A percentile compares a stretch with the other conserved stretches of the same genome.
Evolutionary conservation across 2,888 invertebrate genomes (phyloP).

Genomic region (Morpho achilles): DNA sequence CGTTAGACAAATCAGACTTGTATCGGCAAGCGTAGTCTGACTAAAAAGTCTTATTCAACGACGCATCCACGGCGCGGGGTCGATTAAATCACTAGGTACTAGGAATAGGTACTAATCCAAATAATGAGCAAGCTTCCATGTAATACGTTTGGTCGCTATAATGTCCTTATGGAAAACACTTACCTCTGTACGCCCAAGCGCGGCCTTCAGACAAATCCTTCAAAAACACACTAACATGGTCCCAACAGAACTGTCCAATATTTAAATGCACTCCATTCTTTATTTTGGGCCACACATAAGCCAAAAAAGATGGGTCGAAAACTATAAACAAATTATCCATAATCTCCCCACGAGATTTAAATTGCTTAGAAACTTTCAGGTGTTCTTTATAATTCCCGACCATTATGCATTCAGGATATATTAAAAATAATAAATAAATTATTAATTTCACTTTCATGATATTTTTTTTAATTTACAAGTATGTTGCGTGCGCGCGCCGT

Average conservation of each 20-base stretch:
- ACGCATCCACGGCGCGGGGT: no score
- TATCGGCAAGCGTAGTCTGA: no score
- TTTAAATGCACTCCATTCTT: constrained; percentile 58
- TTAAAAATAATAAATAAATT: constrained; percentile 28
- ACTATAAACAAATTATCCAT: constrained; percentile 63
- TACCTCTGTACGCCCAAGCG: constrained; percentile 75
- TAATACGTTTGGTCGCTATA: no score
- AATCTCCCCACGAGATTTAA: constrained; percentile 43
- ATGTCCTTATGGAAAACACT: constrained; percentile 32
- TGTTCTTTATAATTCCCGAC: constrained; percentile 37
- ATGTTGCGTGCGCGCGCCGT: constrained; percentile 32
- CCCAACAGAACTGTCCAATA: constrained; percentile 60
- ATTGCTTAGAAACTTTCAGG: constrained; percentile 34
- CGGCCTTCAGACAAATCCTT: constrained; percentile 61
- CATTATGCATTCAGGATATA: constrained; percentile 29
- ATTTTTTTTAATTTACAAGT: constrained; percentile 9
- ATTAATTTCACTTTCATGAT: constrained; percentile 27
- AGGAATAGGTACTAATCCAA: no score
- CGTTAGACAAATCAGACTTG: no score
- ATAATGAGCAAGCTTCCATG: no score
- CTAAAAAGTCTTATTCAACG: no score
- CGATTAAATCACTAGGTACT: no score
- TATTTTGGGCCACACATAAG: constrained; percentile 68
- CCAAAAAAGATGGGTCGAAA: constrained; percentile 65
- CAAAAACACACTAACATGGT: constrained; percentile 61